Evolutionary conservation across 2,113 vertebrate species (phyloP).

Genomic region (Sceloporus tristichus): DNA sequence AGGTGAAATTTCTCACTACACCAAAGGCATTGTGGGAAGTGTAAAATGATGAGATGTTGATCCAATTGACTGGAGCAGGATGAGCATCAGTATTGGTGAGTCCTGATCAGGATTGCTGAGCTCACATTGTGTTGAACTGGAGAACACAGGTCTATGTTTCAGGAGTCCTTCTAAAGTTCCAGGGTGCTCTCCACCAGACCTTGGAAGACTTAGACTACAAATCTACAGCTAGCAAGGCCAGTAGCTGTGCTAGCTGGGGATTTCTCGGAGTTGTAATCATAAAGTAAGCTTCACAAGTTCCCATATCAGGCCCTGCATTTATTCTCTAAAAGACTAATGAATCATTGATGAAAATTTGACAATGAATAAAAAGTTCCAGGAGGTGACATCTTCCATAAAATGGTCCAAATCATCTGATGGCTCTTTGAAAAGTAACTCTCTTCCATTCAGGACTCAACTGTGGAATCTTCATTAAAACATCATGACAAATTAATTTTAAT

Average conservation of each 20-base stretch:
- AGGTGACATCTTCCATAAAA: not conserved
- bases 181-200: not conserved
- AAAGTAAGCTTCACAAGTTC: not conserved
- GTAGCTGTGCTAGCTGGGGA: no score
- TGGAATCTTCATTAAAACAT: not conserved
- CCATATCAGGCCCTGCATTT: not conserved
- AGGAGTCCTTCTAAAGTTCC: not conserved
- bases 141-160: not conserved
- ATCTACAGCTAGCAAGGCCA: no score
- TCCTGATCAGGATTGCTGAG: no score
- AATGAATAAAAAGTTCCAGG: not conserved
- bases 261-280: no score
- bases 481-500: conserved; percentile 57
- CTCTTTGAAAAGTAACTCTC: not conserved
- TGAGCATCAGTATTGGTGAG: not conserved
- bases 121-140: not conserved
- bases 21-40: no score
- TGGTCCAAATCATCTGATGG: not conserved
- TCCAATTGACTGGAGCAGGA: no score
- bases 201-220: no score
- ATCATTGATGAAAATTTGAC: not conserved
- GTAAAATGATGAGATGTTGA: no score
- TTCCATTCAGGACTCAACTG: not conserved
- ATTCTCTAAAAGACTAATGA: no score
- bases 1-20: no score